These are phyloP conservation scores for Anguilla obscura DNA, from an alignment of 2,797 vertebrate genomes.

Conservation along the genomic window DNA sequence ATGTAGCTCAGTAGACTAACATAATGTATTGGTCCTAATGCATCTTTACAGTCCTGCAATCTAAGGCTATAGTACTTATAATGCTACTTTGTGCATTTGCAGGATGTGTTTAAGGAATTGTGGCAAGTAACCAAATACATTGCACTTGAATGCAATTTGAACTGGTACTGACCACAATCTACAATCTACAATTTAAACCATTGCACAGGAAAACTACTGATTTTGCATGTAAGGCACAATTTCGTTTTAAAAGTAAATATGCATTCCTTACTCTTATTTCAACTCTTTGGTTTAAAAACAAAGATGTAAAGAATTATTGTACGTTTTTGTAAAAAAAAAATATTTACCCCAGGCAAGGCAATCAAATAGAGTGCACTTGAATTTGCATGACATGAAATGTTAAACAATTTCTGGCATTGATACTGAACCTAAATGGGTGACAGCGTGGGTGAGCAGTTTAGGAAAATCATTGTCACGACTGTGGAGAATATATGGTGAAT, in stretches of 20 bases:
- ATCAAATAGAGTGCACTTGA: background rate
- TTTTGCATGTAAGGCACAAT: too few species aligned
- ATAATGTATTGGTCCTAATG: background rate
- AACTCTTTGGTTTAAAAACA: too few species aligned
- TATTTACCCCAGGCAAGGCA: too few species aligned
- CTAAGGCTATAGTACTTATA: background rate
- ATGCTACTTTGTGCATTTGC: background rate
- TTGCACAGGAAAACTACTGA: too few species aligned
- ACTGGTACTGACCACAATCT: too few species aligned
- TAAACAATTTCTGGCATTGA: background rate
- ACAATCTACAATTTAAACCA: too few species aligned
- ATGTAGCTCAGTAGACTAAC: background rate
- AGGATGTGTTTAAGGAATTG: background rate
- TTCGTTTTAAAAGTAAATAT: too few species aligned
- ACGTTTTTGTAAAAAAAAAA: too few species aligned
- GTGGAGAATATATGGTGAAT: background rate
- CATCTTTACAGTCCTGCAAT: background rate
- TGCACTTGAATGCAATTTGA: too few species aligned
- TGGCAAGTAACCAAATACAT: background rate
- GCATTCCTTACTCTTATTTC: too few species aligned
- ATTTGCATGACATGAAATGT: background rate
- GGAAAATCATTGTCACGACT: background rate
- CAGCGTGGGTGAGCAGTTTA: background rate
- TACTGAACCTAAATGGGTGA: background rate
- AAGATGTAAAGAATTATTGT: too few species aligned